phyloP scores from a whole-genome alignment of 2,113 vertebrate genomes.

The Aplodontia rufa region DNA sequence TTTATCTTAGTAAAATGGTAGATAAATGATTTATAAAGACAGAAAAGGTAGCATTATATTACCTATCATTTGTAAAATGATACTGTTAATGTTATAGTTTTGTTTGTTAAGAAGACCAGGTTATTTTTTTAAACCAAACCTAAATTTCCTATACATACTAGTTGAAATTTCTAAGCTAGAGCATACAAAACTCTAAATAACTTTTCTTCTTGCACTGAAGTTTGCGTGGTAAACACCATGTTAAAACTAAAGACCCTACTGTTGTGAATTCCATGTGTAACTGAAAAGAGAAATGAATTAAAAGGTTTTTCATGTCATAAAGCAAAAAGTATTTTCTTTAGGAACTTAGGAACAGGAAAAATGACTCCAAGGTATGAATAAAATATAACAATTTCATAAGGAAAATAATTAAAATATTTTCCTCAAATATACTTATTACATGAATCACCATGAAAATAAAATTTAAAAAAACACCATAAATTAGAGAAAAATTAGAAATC shows the following conservation, averaged over 20 bases:
- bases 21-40: neutral
- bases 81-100: neutral
- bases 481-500: slow-evolving; percentile 9
- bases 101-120: neutral
- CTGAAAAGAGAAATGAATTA: neutral
- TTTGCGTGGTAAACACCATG: slow-evolving; percentile 23
- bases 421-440: neutral
- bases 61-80: neutral
- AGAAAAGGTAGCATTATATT: neutral
- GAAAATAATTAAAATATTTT: neutral
- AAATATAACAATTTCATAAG: neutral
- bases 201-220: neutral
- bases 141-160: neutral
- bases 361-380: neutral
- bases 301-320: neutral
- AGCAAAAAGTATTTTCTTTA: neutral
- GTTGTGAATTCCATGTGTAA: neutral
- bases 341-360: neutral
- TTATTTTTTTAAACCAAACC: neutral
- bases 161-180: neutral
- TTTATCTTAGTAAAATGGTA: neutral
- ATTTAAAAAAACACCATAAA: neutral
- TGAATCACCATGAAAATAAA: neutral
- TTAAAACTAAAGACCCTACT: neutral
- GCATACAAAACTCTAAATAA: neutral